Conservation (phyloP, 2,888 invertebrate species). For the Drosophila maculinotata region DNA sequence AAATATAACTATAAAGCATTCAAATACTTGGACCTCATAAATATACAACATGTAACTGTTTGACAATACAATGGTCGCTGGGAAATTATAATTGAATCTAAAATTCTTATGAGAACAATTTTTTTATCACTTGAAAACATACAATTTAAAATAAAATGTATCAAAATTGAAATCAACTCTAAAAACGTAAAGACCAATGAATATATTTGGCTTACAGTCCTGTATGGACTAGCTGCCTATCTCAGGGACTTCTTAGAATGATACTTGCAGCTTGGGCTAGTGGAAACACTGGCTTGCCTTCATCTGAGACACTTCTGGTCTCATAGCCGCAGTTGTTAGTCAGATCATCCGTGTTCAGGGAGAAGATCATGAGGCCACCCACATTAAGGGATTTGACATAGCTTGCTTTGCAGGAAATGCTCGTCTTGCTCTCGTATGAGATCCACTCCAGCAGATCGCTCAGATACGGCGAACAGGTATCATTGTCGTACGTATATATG, state of each 20-base stretch:
- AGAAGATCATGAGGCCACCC: constrained; percentile 94
- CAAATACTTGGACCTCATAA: neutral
- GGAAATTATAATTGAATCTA: too few relatives aligned
- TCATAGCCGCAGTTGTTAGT: constrained; percentile 85
- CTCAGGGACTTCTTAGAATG: constrained; percentile 20
- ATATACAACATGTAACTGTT: too few relatives aligned
- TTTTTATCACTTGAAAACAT: too few relatives aligned
- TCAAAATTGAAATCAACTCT: neutral
- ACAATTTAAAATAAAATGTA: too few relatives aligned
- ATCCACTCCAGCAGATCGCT: constrained; percentile 91
- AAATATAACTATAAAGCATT: constrained; percentile 5
- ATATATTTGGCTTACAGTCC: neutral
- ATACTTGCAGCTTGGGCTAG: constrained; percentile 60
- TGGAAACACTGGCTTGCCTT: constrained; percentile 71
- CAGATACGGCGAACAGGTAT: constrained; percentile 91
- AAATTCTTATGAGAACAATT: too few relatives aligned
- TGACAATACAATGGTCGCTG: too few relatives aligned
- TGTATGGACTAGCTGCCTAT: neutral
- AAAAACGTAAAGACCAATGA: neutral
- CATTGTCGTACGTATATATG: constrained; percentile 87
- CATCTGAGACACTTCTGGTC: constrained; percentile 1
- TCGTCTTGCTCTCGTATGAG: constrained; percentile 91
- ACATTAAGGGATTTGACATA: constrained; percentile 88
- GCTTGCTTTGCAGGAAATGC: constrained; percentile 89
- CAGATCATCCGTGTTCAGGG: constrained; percentile 93